phyloP scores from a whole-genome alignment of 2,113 vertebrate genomes.

The Sander vitreus region DNA sequence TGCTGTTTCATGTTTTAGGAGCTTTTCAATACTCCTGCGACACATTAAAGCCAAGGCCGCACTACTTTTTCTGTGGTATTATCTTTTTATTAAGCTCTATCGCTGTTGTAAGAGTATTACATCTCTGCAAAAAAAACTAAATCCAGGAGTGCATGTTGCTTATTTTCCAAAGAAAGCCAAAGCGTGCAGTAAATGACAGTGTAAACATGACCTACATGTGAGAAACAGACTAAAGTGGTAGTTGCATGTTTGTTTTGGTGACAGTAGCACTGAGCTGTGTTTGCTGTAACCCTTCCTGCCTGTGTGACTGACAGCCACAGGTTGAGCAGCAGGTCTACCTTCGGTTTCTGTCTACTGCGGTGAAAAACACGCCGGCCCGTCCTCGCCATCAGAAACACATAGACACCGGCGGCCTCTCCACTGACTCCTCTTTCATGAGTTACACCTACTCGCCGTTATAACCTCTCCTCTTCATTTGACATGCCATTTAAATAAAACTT shows the following conservation, averaged over 20 bases:
- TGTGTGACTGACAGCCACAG: constrained; percentile 76
- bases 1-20: not conserved
- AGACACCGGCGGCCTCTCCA: not conserved
- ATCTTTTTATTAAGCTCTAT: not conserved
- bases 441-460: not conserved
- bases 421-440: not conserved
- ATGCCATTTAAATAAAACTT: not conserved
- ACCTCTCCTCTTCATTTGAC: not conserved
- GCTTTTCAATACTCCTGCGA: not conserved
- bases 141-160: not conserved
- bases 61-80: not conserved
- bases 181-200: not conserved
- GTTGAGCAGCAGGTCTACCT: constrained; percentile 66
- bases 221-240: constrained; percentile 12
- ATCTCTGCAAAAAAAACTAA: not conserved
- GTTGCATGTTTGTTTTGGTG: constrained; percentile 60
- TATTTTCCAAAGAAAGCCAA: not conserved
- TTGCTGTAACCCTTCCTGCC: constrained; percentile 47
- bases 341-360: constrained; percentile 41
- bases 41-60: not conserved
- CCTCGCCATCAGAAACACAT: constrained; percentile 25
- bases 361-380: not conserved
- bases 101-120: not conserved
- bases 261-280: constrained; percentile 34
- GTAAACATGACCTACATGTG: not conserved